Conservation (phyloP, 2,113 vertebrate species). For the Psettodes erumei region DNA sequence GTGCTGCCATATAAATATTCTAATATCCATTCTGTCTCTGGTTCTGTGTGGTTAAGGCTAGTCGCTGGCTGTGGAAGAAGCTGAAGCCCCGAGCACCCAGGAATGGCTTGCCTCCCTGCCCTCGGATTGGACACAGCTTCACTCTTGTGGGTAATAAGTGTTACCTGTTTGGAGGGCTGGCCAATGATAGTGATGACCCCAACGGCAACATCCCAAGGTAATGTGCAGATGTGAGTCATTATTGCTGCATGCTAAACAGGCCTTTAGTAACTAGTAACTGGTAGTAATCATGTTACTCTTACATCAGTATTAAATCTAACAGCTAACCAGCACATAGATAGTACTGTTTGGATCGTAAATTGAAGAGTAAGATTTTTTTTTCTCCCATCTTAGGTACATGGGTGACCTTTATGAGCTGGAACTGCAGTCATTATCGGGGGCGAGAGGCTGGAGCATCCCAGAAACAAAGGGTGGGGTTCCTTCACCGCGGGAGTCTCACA, state of each 20-base stretch:
- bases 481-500: conserved; percentile 94
- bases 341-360: too few species aligned
- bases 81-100: conserved; percentile 91
- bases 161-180: conserved; percentile 93
- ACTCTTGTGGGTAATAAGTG: conserved; percentile 91
- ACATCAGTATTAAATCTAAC: not conserved
- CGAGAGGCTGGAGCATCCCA: conserved; percentile 91
- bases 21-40: not conserved
- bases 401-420: conserved; percentile 96
- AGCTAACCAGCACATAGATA: too few species aligned
- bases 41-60: conserved; percentile 82
- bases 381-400: conserved; percentile 85
- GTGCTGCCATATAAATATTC: not conserved
- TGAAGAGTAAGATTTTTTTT: not conserved
- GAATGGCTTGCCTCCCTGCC: conserved; percentile 86
- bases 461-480: conserved; percentile 90
- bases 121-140: conserved; percentile 93
- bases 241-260: not conserved
- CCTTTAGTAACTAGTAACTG: not conserved
- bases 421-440: conserved; percentile 91
- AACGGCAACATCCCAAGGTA: conserved; percentile 96
- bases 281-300: not conserved
- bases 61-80: conserved; percentile 98
- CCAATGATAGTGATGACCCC: conserved; percentile 93
- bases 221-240: not conserved